phyloP scores from a whole-genome alignment of 37 sponge, comb jelly and placozoan species.

The Eunapius fragilis region DNA sequence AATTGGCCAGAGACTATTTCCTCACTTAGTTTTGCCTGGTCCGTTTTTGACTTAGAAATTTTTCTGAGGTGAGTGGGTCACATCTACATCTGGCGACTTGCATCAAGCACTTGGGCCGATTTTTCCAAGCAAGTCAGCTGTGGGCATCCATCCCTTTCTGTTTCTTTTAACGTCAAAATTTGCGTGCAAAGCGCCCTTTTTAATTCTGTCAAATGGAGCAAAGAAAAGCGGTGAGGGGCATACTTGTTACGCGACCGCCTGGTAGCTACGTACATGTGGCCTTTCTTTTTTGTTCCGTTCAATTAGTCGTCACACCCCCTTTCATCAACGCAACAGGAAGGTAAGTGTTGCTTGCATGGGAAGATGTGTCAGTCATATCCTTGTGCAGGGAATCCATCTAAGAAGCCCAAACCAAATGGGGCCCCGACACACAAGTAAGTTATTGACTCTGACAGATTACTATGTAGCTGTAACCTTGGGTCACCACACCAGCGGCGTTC shows the following conservation, averaged over 20 bases:
- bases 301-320: background rate
- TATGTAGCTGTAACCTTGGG: background rate
- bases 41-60: background rate
- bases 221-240: background rate
- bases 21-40: background rate
- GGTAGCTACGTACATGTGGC: background rate
- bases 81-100: background rate
- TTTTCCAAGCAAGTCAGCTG: background rate
- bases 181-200: background rate
- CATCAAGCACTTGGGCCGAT: background rate
- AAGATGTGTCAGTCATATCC: background rate
- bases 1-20: background rate
- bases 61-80: background rate
- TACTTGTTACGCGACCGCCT: background rate
- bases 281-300: background rate
- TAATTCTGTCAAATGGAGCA: background rate
- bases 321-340: background rate
- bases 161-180: background rate
- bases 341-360: background rate
- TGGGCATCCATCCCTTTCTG: background rate
- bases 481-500: background rate
- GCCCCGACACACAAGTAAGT: conserved; percentile 1
- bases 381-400: background rate
- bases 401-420: background rate
- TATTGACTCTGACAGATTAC: background rate